phyloP scores from a whole-genome alignment of 2,888 invertebrate species.

The Parnassius orleans region DNA sequence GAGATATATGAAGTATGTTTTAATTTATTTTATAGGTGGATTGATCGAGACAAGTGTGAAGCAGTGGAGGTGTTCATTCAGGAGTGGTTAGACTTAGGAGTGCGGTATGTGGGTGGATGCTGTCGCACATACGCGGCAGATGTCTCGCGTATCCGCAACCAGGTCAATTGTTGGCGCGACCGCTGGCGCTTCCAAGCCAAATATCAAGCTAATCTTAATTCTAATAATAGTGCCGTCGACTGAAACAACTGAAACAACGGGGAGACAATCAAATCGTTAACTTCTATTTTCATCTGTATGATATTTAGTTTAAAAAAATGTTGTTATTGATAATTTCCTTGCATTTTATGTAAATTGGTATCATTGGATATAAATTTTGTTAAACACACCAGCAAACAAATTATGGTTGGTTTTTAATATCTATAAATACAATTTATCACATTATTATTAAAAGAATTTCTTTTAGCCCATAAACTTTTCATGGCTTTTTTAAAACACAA shows the following conservation, averaged over 20 bases:
- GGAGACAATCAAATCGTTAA: neutral
- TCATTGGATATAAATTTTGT: neutral
- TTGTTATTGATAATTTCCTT: neutral
- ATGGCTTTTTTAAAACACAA: no score
- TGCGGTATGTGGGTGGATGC: conserved; percentile 94
- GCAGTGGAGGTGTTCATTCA: conserved; percentile 86
- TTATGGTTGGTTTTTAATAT: neutral
- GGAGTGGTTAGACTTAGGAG: conserved; percentile 91
- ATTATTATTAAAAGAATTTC: no score
- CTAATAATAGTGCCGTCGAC: conserved; percentile 9
- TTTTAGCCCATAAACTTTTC: no score
- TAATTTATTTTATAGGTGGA: conserved; percentile 80
- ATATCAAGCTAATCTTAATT: conserved; percentile 37
- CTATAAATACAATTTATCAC: no score
- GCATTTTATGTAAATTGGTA: neutral
- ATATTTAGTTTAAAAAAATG: neutral
- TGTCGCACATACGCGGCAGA: conserved; percentile 93
- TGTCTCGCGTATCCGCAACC: conserved; percentile 85
- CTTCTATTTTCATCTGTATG: neutral
- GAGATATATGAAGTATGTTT: neutral
- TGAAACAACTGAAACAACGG: conserved; percentile 11
- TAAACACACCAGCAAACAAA: neutral
- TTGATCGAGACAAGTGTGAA: conserved; percentile 85
- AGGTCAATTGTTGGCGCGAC: conserved; percentile 78
- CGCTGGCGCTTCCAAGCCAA: conserved; percentile 61